These are phyloP conservation scores for Pogonophryne albipinna DNA, from an alignment of 2,797 vertebrate species.

Conservation along the genomic window DNA sequence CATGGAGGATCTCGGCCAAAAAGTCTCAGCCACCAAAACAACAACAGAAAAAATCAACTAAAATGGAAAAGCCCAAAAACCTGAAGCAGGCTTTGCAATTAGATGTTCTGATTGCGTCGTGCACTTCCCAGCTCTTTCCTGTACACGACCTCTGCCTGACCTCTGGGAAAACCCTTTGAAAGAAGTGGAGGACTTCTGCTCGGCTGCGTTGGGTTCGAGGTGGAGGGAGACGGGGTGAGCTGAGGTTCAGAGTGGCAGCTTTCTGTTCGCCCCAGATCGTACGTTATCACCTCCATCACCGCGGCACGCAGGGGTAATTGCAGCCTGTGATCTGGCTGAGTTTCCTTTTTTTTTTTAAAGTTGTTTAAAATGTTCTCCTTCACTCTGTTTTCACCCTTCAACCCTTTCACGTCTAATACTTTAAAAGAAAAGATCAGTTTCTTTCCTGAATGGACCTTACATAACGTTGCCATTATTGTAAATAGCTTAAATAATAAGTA, in stretches of 20 bases:
- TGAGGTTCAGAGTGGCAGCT: slow-evolving; percentile 78
- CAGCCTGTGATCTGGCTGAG: slow-evolving; percentile 86
- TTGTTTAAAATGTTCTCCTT: slow-evolving; percentile 68
- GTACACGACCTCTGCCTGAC: slow-evolving; percentile 87
- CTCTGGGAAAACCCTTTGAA: slow-evolving; percentile 83
- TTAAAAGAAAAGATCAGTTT: slow-evolving; percentile 42
- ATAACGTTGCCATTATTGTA: slow-evolving; percentile 25
- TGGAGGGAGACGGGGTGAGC: slow-evolving; percentile 61
- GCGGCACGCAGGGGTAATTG: slow-evolving; percentile 92
- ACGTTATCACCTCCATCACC: slow-evolving; percentile 91
- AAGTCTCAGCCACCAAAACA: slow-evolving; percentile 33
- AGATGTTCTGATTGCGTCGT: slow-evolving; percentile 68
- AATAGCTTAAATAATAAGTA: slow-evolving; percentile 17
- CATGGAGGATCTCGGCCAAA: slow-evolving; percentile 38
- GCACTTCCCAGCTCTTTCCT: slow-evolving; percentile 83
- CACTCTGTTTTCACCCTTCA: slow-evolving; percentile 48
- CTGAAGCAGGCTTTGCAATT: slow-evolving; percentile 27
- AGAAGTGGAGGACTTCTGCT: slow-evolving; percentile 86
- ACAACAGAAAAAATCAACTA: slow-evolving; percentile 30
- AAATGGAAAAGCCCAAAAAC: slow-evolving; percentile 52
- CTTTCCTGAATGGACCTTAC: slow-evolving; percentile 2
- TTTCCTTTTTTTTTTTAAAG: slow-evolving; percentile 85
- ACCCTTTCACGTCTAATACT: slow-evolving; percentile 40
- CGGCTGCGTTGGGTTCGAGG: slow-evolving; percentile 73
- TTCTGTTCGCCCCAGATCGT: slow-evolving; percentile 71